phyloP scores from a whole-genome alignment of 2,888 invertebrate genomes.

The Leptopilina drosophilae region DNA sequence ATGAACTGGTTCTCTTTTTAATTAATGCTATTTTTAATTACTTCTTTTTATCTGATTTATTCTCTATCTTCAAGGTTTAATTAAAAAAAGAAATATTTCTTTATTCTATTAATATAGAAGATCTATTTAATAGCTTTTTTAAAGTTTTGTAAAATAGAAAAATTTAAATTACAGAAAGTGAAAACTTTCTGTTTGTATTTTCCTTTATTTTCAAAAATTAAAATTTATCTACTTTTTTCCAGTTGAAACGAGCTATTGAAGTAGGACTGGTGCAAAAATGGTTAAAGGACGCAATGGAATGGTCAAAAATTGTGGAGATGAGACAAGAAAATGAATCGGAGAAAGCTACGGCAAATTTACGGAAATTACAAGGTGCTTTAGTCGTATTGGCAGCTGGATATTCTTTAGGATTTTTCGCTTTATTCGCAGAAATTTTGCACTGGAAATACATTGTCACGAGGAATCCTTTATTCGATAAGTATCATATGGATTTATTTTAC shows the following conservation, averaged over 20 bases:
- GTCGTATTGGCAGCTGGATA: conserved; percentile 86
- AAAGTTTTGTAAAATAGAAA: background rate
- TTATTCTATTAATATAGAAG: no score
- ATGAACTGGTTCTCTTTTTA: conserved; percentile 78
- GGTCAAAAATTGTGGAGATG: conserved; percentile 79
- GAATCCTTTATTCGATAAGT: conserved; percentile 86
- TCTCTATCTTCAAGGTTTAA: no score
- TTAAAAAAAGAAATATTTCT: no score
- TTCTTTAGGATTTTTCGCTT: conserved; percentile 79
- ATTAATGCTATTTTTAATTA: no score
- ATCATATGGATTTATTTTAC: conserved; percentile 80
- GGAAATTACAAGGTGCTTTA: conserved; percentile 88
- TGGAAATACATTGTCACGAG: conserved; percentile 83
- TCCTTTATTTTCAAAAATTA: conserved; percentile 1
- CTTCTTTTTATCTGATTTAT: no score
- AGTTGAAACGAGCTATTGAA: conserved; percentile 83
- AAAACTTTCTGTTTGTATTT: no score
- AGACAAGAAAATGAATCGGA: conserved; percentile 78
- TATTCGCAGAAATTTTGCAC: conserved; percentile 82
- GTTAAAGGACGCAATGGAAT: conserved; percentile 85
- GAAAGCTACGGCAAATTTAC: conserved; percentile 88
- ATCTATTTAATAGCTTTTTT: no score
- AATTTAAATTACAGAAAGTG: conserved; percentile 24
- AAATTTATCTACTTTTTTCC: conserved; percentile 41
- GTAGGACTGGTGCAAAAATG: conserved; percentile 88